These are phyloP conservation scores for Caenorhabditis macrosperma DNA, from an alignment of 2,888 invertebrate species.

Conservation along the genomic window DNA sequence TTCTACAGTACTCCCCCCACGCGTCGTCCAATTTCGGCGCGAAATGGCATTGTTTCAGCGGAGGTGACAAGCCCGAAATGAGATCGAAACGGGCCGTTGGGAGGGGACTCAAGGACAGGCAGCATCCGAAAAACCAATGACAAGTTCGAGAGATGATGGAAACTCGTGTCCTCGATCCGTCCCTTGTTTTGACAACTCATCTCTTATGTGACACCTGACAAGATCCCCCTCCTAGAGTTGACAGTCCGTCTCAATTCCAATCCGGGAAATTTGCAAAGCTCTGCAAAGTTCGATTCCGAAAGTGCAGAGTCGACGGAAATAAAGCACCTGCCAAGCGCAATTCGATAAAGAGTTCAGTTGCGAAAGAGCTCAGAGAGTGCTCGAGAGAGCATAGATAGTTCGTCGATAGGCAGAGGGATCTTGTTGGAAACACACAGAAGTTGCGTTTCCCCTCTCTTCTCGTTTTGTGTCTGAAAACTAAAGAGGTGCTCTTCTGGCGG, in stretches of 20 bases:
- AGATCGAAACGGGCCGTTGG: constrained; percentile 13
- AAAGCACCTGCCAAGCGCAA: neutral
- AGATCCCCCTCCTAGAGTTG: too few relatives aligned
- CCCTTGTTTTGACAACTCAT: constrained; percentile 4
- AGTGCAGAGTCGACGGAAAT: too few relatives aligned
- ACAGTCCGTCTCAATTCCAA: too few relatives aligned
- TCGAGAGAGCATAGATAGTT: too few relatives aligned
- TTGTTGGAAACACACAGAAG: neutral
- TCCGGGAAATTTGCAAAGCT: too few relatives aligned
- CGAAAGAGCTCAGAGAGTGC: too few relatives aligned
- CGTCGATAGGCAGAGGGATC: too few relatives aligned
- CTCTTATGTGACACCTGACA: constrained; percentile 26
- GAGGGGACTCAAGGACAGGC: constrained; percentile 35
- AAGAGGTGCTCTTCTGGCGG: neutral
- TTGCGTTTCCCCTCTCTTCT: neutral
- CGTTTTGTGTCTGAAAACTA: neutral
- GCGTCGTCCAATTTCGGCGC: constrained; percentile 43
- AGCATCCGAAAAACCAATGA: constrained; percentile 16
- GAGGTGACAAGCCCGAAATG: constrained; percentile 54
- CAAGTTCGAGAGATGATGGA: constrained; percentile 32
- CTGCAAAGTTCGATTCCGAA: too few relatives aligned
- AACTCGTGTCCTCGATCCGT: neutral
- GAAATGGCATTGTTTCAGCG: constrained; percentile 53
- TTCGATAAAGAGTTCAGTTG: neutral
- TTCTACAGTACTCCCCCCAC: constrained; percentile 30